These are phyloP conservation scores for Pantherophis vulpinus DNA, from an alignment of 2,797 vertebrate species.

Conservation along the genomic window DNA sequence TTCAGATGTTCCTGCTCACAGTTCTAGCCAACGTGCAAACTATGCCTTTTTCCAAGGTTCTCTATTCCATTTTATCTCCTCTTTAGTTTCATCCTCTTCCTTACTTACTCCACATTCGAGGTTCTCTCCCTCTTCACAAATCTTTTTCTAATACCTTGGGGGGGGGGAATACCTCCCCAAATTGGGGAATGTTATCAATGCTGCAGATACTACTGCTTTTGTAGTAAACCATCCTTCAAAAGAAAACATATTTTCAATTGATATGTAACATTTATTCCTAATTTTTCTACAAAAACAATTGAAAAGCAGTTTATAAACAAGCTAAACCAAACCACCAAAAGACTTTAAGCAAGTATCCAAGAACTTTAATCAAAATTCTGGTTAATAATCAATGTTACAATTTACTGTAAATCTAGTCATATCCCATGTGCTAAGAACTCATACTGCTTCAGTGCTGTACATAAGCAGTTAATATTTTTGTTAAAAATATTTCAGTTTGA, in stretches of 20 bases:
- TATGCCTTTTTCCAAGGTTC: not conserved
- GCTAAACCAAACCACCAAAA: not conserved
- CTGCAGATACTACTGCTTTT: no score
- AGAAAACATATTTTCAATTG: no score
- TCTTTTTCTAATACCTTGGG: not conserved
- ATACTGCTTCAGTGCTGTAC: not conserved
- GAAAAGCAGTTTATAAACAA: not conserved
- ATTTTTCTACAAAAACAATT: no score
- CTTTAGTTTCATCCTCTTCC: not conserved
- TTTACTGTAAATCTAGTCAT: not conserved
- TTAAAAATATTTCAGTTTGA: constrained; percentile 14
- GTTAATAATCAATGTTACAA: not conserved
- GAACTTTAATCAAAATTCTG: not conserved
- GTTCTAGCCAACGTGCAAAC: not conserved
- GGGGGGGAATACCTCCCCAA: not conserved
- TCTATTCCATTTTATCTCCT: not conserved
- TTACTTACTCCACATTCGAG: not conserved
- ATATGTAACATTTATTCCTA: no score
- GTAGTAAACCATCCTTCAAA: no score
- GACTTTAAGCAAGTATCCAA: not conserved
- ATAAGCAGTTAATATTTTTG: not conserved
- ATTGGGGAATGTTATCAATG: no score
- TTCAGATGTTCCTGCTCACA: not conserved
- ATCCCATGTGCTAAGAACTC: not conserved
- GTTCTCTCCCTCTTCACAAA: no score